These are phyloP conservation scores for Hybognathus amarus DNA, from an alignment of 2,797 vertebrate species.

Conservation along the genomic window DNA sequence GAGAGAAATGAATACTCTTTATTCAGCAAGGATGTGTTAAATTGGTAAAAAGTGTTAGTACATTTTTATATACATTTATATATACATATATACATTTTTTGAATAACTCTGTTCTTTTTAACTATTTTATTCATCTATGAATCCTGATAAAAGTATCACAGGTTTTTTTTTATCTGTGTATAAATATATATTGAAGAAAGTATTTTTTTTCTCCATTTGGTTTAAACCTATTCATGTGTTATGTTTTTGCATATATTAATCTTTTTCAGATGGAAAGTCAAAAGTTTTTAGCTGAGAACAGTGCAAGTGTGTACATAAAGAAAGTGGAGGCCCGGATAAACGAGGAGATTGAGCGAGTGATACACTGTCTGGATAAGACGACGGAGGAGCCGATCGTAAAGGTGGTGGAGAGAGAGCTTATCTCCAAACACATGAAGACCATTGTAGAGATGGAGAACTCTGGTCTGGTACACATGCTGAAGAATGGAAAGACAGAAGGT, in stretches of 20 bases:
- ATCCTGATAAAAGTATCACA: too few species aligned
- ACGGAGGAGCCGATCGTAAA: slow-evolving; percentile 98
- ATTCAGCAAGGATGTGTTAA: too few species aligned
- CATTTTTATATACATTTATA: too few species aligned
- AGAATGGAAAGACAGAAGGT: slow-evolving; percentile 99
- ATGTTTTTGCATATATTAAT: not conserved
- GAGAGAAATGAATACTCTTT: too few species aligned
- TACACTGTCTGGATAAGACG: slow-evolving; percentile 97
- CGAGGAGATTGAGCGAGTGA: slow-evolving; percentile 97
- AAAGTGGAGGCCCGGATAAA: slow-evolving; percentile 98
- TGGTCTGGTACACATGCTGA: slow-evolving; percentile 97
- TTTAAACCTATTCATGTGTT: not conserved
- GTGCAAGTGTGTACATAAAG: slow-evolving; percentile 98
- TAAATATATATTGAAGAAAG: not conserved
- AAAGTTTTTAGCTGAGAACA: slow-evolving; percentile 98
- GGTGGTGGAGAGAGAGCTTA: slow-evolving; percentile 96
- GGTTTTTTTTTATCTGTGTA: not conserved
- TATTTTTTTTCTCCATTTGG: not conserved
- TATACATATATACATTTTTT: too few species aligned
- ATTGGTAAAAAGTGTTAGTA: too few species aligned
- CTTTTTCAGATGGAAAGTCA: slow-evolving; percentile 94
- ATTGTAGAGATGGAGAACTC: slow-evolving; percentile 99
- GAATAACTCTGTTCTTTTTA: too few species aligned
- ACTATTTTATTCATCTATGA: too few species aligned
- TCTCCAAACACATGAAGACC: slow-evolving; percentile 99